A percentile compares a stretch with the other conserved stretches of the same genome.
Conservation (phyloP, 2,888 invertebrate genomes). For the Megaustenia siamemsis region DNA sequence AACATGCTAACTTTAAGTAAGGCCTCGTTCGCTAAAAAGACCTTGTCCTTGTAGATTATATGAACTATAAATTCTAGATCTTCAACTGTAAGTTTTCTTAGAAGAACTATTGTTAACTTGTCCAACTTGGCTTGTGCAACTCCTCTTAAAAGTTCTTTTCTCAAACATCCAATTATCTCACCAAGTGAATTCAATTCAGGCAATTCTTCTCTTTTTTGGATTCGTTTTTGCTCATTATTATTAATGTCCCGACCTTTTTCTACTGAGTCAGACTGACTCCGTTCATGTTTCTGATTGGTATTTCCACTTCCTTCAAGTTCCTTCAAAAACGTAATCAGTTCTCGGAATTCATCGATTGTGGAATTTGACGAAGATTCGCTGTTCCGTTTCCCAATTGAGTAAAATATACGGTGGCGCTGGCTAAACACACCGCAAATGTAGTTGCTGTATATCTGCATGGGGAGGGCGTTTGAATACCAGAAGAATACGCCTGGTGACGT, state of each 20-base stretch:
- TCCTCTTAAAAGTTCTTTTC: neutral
- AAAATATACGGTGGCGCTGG: neutral
- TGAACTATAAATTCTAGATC: neutral
- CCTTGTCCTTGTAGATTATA: neutral
- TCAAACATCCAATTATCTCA: too few species aligned
- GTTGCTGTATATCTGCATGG: constrained; percentile 17
- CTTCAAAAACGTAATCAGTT: neutral
- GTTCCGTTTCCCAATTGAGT: neutral
- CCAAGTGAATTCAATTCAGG: too few species aligned
- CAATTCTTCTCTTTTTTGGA: too few species aligned
- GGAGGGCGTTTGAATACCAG: neutral
- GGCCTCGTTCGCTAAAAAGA: neutral
- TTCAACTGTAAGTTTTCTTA: neutral
- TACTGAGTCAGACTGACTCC: too few species aligned
- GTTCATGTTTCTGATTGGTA: too few species aligned
- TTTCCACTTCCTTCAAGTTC: too few species aligned
- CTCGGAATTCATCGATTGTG: neutral
- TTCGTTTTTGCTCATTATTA: too few species aligned
- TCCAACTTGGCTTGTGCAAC: neutral
- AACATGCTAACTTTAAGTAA: neutral
- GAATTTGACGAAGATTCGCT: neutral
- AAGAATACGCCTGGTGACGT: neutral
- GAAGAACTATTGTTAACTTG: neutral
- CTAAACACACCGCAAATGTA: constrained; percentile 20
- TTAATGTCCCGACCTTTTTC: too few species aligned